Evolutionary conservation across 2,113 vertebrate species (phyloP).

Genomic region (Bungarus multicinctus): DNA sequence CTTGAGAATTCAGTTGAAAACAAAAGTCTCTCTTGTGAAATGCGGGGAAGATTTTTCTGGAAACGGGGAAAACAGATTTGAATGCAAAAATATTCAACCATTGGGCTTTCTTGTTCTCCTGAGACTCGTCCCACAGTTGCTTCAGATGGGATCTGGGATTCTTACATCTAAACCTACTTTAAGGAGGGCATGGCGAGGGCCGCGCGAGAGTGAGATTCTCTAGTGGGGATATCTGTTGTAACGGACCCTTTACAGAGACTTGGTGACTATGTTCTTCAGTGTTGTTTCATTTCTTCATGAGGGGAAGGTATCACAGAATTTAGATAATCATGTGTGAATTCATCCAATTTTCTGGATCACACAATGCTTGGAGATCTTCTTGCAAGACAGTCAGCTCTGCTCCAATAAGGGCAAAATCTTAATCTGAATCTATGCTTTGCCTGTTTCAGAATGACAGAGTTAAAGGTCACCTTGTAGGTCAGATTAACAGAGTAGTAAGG

Average conservation of each 20-base stretch:
- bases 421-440: not conserved
- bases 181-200: not conserved
- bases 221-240: not conserved
- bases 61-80: not conserved
- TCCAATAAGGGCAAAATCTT: not conserved
- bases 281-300: not conserved
- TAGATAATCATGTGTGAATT: not conserved
- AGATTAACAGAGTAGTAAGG: not conserved
- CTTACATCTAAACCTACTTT: not conserved
- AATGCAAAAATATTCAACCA: not conserved
- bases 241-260: not conserved
- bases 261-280: not conserved
- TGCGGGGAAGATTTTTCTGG: not conserved
- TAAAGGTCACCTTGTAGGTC: not conserved
- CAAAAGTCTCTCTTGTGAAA: not conserved
- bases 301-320: not conserved
- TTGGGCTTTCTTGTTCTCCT: not conserved
- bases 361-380: not conserved
- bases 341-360: not conserved
- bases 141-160: not conserved
- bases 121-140: not conserved
- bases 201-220: not conserved
- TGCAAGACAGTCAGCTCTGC: not conserved
- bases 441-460: not conserved
- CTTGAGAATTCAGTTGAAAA: not conserved